phyloP scores from a whole-genome alignment of 2,113 vertebrate species.

The Alexandromys fortis region DNA sequence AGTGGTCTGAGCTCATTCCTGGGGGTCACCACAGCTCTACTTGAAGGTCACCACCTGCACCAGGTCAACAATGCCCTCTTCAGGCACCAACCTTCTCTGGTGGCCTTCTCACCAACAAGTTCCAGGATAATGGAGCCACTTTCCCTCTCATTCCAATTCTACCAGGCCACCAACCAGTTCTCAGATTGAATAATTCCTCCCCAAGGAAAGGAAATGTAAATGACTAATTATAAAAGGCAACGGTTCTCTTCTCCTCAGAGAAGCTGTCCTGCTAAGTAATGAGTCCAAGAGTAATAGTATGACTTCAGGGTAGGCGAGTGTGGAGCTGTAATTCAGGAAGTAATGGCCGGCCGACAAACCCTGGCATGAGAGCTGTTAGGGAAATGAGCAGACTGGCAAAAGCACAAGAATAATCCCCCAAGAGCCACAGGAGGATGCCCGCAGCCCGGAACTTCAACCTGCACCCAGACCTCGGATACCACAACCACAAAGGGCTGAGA shows the following conservation, averaged over 20 bases:
- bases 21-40: background rate
- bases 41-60: rapidly evolving
- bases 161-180: background rate
- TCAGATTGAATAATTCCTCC: conserved; percentile 53
- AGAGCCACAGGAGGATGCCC: rapidly evolving
- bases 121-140: background rate
- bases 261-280: conserved; percentile 60
- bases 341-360: background rate
- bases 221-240: conserved; percentile 68
- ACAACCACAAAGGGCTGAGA: background rate
- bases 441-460: background rate
- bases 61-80: background rate
- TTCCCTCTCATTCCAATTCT: background rate
- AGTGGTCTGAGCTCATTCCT: rapidly evolving
- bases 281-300: conserved; percentile 48
- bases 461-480: background rate
- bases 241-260: conserved; percentile 29
- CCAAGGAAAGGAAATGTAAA: conserved; percentile 63
- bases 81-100: background rate
- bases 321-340: conserved; percentile 46
- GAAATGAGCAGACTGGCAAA: background rate
- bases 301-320: conserved; percentile 52
- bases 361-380: background rate
- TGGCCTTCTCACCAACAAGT: background rate
- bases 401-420: background rate